Base-by-base conservation (phyloP, 2,113 vertebrate genomes). In the Sceloporus undulatus region DNA sequence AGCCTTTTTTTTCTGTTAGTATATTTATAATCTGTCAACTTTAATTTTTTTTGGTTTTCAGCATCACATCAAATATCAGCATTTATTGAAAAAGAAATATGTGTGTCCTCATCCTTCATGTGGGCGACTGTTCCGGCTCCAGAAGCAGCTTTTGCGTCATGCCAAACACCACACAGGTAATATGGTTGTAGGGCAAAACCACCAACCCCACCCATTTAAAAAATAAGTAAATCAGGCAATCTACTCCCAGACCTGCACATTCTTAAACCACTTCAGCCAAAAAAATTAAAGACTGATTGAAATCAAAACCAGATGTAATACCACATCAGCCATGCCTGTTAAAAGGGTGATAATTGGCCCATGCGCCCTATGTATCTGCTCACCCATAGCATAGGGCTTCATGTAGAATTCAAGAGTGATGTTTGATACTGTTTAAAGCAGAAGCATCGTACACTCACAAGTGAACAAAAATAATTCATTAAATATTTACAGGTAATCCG, bases 51-150 rank as follows among this genome's bases (percentile, higher is more conserved):
- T 90, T 79, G 5, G 5, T 89, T 87, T 59, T 91, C 92, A 99
- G 99, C 98, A 99, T 94, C 99, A 99, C 92, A 99, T 99, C 93
- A 99, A 99, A 94, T 99, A 99, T 92, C 99, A 99, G 95, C 99
- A 99, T 96, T 95, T 99, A 94, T 97, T 99, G 94, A 99, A 99
- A 97, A 99, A 99, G 95, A 99, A 99, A 90, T 99, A 99, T 0
- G 99, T 99, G 11, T 99, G 99, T 94, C 99, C 99, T 84, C 98
- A 99, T 88, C 99, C 99, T 29, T 98, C 98, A 48, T 99, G 99
- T 16, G 99, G 98, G 86, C 97, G 99, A 68, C 98, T 99, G n/a
- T 99, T 99, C 95, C 97, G 99, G 40, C 97, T 99, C 73, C 99
- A 99, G 97, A 99, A 99, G 92, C 99, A 99, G 96, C 97, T 99